Conservation (phyloP, 2,888 invertebrate genomes). For the Campoplex nolae region DNA sequence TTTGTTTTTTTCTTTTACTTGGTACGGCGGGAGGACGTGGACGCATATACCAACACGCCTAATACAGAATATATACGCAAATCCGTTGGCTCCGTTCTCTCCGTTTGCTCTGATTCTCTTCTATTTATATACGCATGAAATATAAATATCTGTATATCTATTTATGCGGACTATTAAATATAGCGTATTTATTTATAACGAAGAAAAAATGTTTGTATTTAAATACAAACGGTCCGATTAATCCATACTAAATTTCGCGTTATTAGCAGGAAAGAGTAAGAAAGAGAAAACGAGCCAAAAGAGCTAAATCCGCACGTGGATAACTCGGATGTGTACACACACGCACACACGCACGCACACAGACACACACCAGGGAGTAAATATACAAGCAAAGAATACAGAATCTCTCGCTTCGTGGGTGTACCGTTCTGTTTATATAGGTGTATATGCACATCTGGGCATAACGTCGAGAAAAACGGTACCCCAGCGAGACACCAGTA, state of each 20-base stretch:
- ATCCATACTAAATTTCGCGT: conserved; percentile 50
- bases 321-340: conserved; percentile 25
- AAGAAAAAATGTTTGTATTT: background rate
- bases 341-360: no score
- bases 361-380: background rate
- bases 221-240: conserved; percentile 32
- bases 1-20: conserved; percentile 39
- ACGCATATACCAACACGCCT: conserved; percentile 44
- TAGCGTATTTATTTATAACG: background rate
- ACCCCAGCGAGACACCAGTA: conserved; percentile 51
- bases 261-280: background rate
- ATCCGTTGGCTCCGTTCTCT: conserved; percentile 46
- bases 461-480: conserved; percentile 60
- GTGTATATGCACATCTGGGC: conserved; percentile 6
- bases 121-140: background rate
- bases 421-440: conserved; percentile 52
- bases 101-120: conserved; percentile 50
- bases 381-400: conserved; percentile 24
- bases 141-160: background rate
- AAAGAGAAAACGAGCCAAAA: conserved; percentile 14
- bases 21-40: conserved; percentile 6
- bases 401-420: conserved; percentile 57
- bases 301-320: conserved; percentile 42
- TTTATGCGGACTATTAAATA: background rate
- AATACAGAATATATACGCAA: conserved; percentile 61